A percentile compares a stretch with the other conserved stretches of the same genome.
These are phyloP conservation scores for Drosophila pandora DNA, from an alignment of 1,140 invertebrate genomes.

Conservation along the genomic window DNA sequence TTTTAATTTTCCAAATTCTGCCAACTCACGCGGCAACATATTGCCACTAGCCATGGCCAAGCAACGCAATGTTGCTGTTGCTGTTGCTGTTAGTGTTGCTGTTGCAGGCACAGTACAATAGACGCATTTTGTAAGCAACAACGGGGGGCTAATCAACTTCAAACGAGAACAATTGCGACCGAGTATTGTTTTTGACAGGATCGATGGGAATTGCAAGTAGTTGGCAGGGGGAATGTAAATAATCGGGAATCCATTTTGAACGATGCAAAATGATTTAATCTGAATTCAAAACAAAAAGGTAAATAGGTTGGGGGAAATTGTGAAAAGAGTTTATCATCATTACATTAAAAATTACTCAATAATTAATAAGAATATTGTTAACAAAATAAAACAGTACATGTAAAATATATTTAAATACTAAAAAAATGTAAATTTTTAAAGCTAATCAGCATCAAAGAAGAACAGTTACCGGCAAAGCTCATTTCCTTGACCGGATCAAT, in stretches of 20 bases:
- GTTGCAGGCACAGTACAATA: slow-evolving; percentile 61
- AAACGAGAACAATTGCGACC: slow-evolving; percentile 67
- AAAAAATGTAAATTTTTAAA: neutral
- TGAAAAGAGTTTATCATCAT: too few species aligned
- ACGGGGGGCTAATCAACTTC: slow-evolving; percentile 78
- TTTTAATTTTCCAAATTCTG: slow-evolving; percentile 75
- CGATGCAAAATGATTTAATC: neutral
- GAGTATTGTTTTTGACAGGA: slow-evolving; percentile 49
- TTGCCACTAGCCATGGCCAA: slow-evolving; percentile 38
- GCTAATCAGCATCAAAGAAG: slow-evolving; percentile 59
- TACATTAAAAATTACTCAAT: too few species aligned
- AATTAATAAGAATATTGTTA: too few species aligned
- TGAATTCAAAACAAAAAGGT: neutral
- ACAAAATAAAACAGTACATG: too few species aligned
- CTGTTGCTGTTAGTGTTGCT: slow-evolving; percentile 24
- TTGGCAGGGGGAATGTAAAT: slow-evolving; percentile 10
- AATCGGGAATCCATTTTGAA: neutral
- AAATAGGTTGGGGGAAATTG: neutral
- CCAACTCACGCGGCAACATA: slow-evolving; percentile 64
- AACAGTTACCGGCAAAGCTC: slow-evolving; percentile 39
- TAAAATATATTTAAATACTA: neutral
- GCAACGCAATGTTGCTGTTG: slow-evolving; percentile 12
- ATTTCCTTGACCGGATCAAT: slow-evolving; percentile 33
- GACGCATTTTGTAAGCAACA: slow-evolving; percentile 75
- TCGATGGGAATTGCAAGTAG: slow-evolving; percentile 44